Evolutionary conservation across 2,797 vertebrate genomes (phyloP).

Genomic region (Cyclopterus lumpus): DNA sequence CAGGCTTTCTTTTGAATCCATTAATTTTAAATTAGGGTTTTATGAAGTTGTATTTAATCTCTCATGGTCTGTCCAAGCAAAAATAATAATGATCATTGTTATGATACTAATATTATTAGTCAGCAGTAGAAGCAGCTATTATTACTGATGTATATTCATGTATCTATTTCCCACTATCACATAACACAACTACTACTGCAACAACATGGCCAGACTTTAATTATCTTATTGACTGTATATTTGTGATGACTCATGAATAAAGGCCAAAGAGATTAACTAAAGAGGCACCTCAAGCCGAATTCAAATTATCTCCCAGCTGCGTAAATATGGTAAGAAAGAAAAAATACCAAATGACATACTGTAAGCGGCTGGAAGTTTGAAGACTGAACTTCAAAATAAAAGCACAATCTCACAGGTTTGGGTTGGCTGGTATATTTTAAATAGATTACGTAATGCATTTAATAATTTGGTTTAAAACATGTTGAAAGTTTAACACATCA

Average conservation of each 20-base stretch:
- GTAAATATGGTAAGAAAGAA: constrained; percentile 43
- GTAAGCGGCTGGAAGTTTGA: constrained; percentile 48
- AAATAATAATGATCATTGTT: constrained; percentile 1
- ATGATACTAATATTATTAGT: constrained; percentile 8
- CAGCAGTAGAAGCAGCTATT: constrained; percentile 6
- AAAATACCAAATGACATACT: not conserved
- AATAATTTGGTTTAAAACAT: not conserved
- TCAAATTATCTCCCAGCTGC: constrained; percentile 59
- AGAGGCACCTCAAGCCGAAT: constrained; percentile 26
- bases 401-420: not conserved
- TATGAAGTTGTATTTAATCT: constrained; percentile 28
- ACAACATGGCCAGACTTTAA: constrained; percentile 6
- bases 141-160: not conserved
- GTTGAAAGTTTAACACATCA: not conserved
- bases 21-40: constrained; percentile 36
- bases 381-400: constrained; percentile 59
- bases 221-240: constrained; percentile 24
- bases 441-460: not conserved
- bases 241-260: constrained; percentile 39
- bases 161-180: constrained; percentile 15
- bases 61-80: not conserved
- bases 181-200: not conserved
- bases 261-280: constrained; percentile 48
- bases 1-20: constrained; percentile 10
- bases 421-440: not conserved